Evolutionary conservation across 2,888 invertebrate species (phyloP).

Genomic region (Lasius platythorax): DNA sequence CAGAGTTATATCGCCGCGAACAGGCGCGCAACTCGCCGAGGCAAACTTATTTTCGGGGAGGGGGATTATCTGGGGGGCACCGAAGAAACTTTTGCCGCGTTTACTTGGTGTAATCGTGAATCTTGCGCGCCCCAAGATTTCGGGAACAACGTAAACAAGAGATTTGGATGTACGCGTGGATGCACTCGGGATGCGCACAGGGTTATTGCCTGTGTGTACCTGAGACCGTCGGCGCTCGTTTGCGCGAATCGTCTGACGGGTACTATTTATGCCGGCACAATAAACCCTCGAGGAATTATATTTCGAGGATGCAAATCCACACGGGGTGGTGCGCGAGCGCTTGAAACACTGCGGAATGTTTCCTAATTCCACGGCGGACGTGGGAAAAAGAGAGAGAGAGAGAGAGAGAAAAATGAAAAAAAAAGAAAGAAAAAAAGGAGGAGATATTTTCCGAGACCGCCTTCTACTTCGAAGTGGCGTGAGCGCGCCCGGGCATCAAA

Average conservation of each 20-base stretch:
- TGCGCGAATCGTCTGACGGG: constrained; percentile 47
- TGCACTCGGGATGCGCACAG: not conserved
- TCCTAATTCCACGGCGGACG: constrained; percentile 19
- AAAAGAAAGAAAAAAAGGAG: not conserved
- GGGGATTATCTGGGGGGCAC: not conserved
- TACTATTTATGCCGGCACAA: constrained; percentile 53
- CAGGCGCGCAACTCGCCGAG: too few species aligned
- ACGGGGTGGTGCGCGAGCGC: not conserved
- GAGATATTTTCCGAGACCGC: constrained; percentile 41
- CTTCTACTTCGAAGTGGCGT: constrained; percentile 58
- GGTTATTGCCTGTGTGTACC: constrained; percentile 40
- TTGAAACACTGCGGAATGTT: constrained; percentile 25
- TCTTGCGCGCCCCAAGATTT: constrained; percentile 44
- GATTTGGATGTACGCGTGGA: constrained; percentile 18
- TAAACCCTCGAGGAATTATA: constrained; percentile 59
- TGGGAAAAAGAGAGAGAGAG: not conserved
- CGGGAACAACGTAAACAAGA: constrained; percentile 29
- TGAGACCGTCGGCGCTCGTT: constrained; percentile 42
- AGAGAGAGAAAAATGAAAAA: not conserved
- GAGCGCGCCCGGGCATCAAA: constrained; percentile 58
- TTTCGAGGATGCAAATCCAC: constrained; percentile 54
- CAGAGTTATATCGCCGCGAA: not conserved
- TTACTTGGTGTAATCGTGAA: constrained; percentile 3
- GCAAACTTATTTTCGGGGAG: not conserved
- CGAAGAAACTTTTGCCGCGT: not conserved